A percentile compares a stretch with the other conserved stretches of the same genome.
Evolutionary conservation across 2,888 invertebrate species (phyloP).

Genomic region (Anticlea derivata): DNA sequence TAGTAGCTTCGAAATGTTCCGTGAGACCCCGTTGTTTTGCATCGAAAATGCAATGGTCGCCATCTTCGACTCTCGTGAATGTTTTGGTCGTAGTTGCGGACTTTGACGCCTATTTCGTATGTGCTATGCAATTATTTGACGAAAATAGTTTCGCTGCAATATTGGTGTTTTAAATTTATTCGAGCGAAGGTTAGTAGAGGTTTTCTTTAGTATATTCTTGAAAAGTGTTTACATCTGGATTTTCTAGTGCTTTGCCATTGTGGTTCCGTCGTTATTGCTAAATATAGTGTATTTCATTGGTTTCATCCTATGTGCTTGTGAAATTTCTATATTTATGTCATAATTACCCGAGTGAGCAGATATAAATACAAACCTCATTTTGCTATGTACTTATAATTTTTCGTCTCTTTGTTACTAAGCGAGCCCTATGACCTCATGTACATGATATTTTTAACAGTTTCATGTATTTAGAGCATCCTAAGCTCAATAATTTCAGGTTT

Average conservation of each 20-base stretch:
- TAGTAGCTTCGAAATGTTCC: constrained; percentile 70
- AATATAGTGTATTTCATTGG: constrained; percentile 58
- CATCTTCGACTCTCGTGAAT: constrained; percentile 93
- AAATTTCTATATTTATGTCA: constrained; percentile 45
- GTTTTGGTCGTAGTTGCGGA: constrained; percentile 86
- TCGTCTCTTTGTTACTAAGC: constrained; percentile 72
- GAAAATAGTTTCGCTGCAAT: constrained; percentile 71
- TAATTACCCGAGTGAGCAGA: constrained; percentile 44
- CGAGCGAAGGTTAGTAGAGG: constrained; percentile 67
- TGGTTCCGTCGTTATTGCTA: constrained; percentile 79
- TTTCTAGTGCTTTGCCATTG: constrained; percentile 83
- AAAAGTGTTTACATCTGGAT: constrained; percentile 91
- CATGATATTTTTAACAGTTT: constrained; percentile 38
- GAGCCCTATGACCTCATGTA: constrained; percentile 43
- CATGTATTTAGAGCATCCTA: constrained; percentile 1
- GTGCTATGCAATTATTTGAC: constrained; percentile 77
- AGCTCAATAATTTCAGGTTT: constrained; percentile 38
- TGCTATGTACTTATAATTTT: constrained; percentile 62
- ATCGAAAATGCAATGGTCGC: constrained; percentile 93
- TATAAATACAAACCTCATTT: constrained; percentile 76
- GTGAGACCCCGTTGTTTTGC: constrained; percentile 87
- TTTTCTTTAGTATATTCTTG: constrained; percentile 60
- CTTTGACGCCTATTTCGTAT: constrained; percentile 72
- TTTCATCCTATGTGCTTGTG: constrained; percentile 30
- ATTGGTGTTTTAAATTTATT: constrained; percentile 65